Conservation (phyloP, 2,888 invertebrate species). For the Sisyra nigra region DNA sequence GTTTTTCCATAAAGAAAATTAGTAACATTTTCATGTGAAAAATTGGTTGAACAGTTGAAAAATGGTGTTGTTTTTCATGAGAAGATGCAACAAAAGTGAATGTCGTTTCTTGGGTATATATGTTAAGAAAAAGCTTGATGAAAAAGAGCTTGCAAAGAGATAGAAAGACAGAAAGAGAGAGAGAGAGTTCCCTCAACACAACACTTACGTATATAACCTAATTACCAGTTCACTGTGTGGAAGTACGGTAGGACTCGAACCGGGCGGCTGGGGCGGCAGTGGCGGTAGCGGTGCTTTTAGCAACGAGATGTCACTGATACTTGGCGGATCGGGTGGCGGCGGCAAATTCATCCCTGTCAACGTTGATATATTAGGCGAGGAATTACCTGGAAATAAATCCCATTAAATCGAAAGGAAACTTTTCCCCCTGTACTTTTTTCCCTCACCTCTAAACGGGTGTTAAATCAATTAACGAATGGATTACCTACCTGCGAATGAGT, state of each 20-base stretch:
- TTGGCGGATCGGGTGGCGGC: conserved; percentile 39
- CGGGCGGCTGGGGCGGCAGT: conserved; percentile 39
- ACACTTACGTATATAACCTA: conserved; percentile 37
- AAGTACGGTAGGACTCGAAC: conserved; percentile 29
- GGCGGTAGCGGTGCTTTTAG: conserved; percentile 42
- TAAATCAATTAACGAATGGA: neutral
- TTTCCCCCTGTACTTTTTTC: too few relatives aligned
- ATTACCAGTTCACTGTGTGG: conserved; percentile 34
- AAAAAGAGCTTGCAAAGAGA: neutral
- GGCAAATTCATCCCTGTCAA: conserved; percentile 24
- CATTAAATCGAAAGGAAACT: too few relatives aligned
- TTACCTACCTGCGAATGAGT: conserved; percentile 2
- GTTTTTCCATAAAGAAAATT: too few relatives aligned
- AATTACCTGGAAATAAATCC: conserved; percentile 5
- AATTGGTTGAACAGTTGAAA: too few relatives aligned
- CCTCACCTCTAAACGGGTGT: too few relatives aligned
- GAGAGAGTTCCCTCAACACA: conserved; percentile 15
- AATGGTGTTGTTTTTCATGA: too few relatives aligned
- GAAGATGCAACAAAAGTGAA: neutral
- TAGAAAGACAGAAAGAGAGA: conserved; percentile 4
- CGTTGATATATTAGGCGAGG: conserved; percentile 20
- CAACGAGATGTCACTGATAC: conserved; percentile 35
- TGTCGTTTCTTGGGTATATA: neutral
- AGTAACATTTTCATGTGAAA: too few relatives aligned
- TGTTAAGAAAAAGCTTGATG: neutral